Evolutionary conservation across 2,797 vertebrate genomes (phyloP).

Genomic region (Xerus rutilus): DNA sequence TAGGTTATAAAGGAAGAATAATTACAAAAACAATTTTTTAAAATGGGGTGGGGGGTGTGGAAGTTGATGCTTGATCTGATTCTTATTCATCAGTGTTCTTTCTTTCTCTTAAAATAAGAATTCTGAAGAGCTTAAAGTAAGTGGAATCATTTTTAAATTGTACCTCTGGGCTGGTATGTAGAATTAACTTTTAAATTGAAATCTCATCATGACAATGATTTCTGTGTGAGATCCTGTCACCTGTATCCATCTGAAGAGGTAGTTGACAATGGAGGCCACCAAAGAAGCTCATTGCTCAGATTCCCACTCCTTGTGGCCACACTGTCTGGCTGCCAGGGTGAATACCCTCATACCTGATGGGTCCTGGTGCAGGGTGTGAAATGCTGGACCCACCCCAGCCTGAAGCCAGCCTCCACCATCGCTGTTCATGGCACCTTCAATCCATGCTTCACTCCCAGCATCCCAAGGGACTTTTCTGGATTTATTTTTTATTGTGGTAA

Average conservation of each 20-base stretch:
- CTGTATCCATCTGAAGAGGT: background rate
- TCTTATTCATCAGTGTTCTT: background rate
- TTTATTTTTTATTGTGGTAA: background rate
- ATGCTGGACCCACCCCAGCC: background rate
- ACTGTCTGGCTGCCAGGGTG: background rate
- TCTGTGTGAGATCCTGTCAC: background rate
- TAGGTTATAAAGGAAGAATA: background rate
- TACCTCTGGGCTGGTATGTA: background rate
- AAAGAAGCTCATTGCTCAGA: background rate
- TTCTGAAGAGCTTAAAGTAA: background rate
- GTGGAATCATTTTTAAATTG: background rate
- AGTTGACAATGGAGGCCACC: background rate
- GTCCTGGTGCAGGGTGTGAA: accelerated
- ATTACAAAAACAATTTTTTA: background rate
- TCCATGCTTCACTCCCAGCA: background rate
- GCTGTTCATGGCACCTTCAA: background rate
- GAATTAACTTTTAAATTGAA: background rate
- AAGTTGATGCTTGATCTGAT: background rate
- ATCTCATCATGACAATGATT: background rate
- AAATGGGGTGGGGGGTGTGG: accelerated
- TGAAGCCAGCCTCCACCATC: background rate
- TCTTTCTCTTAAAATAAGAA: constrained; percentile 41
- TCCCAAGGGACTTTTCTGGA: background rate
- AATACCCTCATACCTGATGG: background rate
- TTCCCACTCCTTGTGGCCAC: background rate